Evolutionary conservation across 2,888 invertebrate genomes (phyloP).

Genomic region (Fragum fragum): DNA sequence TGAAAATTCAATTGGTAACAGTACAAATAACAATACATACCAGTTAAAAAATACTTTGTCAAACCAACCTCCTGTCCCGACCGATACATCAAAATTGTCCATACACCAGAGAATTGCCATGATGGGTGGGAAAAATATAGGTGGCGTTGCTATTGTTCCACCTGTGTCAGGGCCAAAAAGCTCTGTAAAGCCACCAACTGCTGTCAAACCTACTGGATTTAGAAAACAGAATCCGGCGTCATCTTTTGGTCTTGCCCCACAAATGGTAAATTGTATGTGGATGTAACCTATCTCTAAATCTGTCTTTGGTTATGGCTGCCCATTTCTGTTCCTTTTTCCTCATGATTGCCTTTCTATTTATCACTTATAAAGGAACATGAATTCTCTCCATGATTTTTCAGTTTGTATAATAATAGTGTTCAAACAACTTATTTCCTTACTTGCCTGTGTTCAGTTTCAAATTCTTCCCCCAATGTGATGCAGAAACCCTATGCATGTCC

Average conservation of each 20-base stretch:
- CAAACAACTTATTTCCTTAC: too few species aligned
- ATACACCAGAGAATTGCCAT: slow-evolving; percentile 52
- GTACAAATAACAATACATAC: slow-evolving; percentile 4
- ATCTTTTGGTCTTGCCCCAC: not conserved
- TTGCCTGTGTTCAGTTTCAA: too few species aligned
- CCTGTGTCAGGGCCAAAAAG: not conserved
- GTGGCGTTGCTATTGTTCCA: not conserved
- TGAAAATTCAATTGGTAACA: not conserved
- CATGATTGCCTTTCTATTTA: too few species aligned
- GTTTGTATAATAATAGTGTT: too few species aligned
- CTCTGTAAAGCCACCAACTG: slow-evolving; percentile 1
- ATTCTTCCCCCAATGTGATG: too few species aligned
- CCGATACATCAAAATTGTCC: slow-evolving; percentile 35
- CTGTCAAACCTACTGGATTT: not conserved
- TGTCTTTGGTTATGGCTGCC: not conserved
- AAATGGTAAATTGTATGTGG: not conserved
- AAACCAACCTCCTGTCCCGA: not conserved
- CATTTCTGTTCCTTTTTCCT: too few species aligned
- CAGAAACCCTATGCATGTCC: too few species aligned
- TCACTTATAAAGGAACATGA: too few species aligned
- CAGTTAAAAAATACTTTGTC: not conserved
- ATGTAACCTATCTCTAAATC: not conserved
- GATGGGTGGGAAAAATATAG: slow-evolving; percentile 42
- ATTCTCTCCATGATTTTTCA: too few species aligned
- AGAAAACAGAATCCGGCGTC: not conserved